Evolutionary conservation across 2,888 invertebrate genomes (phyloP), one percentile per base, ranked within the genome.

Genomic region (Amorpha juglandis): DNA sequence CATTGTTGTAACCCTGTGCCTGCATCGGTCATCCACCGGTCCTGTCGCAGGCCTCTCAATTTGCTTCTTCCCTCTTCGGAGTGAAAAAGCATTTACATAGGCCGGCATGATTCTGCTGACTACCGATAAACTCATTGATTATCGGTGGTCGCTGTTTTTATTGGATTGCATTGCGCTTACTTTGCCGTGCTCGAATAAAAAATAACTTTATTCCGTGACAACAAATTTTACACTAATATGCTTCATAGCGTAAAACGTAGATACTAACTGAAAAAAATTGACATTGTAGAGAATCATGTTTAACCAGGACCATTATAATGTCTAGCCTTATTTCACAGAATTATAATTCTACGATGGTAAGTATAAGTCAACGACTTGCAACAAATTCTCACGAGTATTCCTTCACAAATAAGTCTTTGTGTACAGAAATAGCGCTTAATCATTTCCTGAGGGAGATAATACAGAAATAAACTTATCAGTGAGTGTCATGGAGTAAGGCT

Each of bases 391-490:
- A n/a, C 7, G n/a, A 6, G 3, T 0, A 35, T 53, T 8, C 14
- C 0, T 12, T 14, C 53, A n/a, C n/a, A 53, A 53, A 16, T 35
- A 38, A 35, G 9, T 52, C 27, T 27, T 27, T 45, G 11, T 50
- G 50, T 50, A 55, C 35, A 2, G 35, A 35, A 55, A 55, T 55
- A 38, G 35, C 9, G 35, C 3, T 35, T 38, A 55, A 58, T 58
- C 16, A 58, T 58, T 58, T 58, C 42, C 58, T 58, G 6, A 58
- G 6, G 33, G 12, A 58, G 58, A 58, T 58, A 58, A 42, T 6
- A 19, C 58, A 38, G 11, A 58, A 58, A 58, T 58, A 58, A 58
- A 42, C 58, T 58, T 58, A 58, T 58, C 58, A 38, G 19, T 12
- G 33, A 14, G 27, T 51, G 52, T 33, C 52, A 27, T n/a, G 53